Conservation (phyloP, 2,113 vertebrate species). For the Fukomys damarensis region DNA sequence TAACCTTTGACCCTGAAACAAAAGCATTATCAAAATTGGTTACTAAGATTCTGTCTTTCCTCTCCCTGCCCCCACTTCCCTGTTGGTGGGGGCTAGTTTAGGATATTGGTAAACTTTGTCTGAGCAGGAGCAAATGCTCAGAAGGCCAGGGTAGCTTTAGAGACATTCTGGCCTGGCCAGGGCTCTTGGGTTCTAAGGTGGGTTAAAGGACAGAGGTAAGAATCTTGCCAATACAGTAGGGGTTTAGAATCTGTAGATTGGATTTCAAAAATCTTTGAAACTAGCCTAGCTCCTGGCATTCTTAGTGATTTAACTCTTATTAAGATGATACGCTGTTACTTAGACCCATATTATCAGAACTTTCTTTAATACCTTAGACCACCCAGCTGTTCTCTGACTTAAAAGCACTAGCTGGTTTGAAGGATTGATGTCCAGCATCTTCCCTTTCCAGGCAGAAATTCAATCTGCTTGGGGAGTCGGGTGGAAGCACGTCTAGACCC, state of each 20-base stretch:
- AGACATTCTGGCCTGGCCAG: background rate
- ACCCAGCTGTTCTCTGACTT: rapidly evolving
- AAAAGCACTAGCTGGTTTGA: background rate
- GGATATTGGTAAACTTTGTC: slow-evolving; percentile 71
- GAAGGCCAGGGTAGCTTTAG: slow-evolving; percentile 39
- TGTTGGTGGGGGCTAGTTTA: slow-evolving; percentile 82
- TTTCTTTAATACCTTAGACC: background rate
- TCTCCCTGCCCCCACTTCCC: slow-evolving; percentile 23
- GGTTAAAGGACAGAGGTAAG: background rate
- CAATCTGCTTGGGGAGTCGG: background rate
- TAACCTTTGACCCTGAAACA: slow-evolving; percentile 95
- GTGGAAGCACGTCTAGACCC: background rate
- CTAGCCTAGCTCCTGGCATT: background rate
- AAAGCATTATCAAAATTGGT: slow-evolving; percentile 95
- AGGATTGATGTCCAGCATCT: background rate
- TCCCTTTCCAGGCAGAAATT: background rate
- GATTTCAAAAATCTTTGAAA: background rate
- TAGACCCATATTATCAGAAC: background rate
- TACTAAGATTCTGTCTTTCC: slow-evolving; percentile 87
- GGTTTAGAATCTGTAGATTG: background rate
- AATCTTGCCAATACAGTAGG: rapidly evolving
- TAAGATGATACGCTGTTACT: background rate
- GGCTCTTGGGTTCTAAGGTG: background rate
- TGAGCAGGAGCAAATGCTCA: slow-evolving; percentile 47
- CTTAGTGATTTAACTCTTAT: background rate